Base-by-base conservation (phyloP, 1,140 invertebrate species). In the Grapholita molesta region DNA sequence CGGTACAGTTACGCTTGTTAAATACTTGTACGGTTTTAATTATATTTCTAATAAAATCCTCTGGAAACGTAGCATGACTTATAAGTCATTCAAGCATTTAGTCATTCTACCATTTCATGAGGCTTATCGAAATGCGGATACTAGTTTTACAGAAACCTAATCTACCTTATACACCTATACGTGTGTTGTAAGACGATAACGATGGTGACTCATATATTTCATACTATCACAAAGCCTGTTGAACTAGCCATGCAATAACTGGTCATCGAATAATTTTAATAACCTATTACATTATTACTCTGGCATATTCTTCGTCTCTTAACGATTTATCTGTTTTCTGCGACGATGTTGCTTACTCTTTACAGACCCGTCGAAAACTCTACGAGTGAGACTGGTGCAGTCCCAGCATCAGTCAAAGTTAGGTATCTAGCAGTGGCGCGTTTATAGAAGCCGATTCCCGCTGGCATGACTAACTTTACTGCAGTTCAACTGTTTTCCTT, bases 121-220 rank as follows among this genome's bases (percentile, higher is more conserved):
- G 42, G 8, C 18, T 48, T 48, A 18, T 30, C 6, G 42, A 48
- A 48, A 15, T 48, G 42, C 18, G 42, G 21, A 48, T 8, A 8
- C 6, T 48, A 5, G 42, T 21, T 48, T 48, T 18, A 48, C 21
- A 21, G 23, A 28, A 61, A 61, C 24, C n/a, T 61, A 61, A 61
- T 61, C 28, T 61, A 15, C 18, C 12, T 12, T 48, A n/a, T 7
- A 18, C 21, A 48, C n/a, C n/a, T n/a, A 48, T 21, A 21, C 42
- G 7, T 48, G n/a, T n/a, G n/a, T 25, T 18, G 25, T 28, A 55
- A 21, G 18, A 8, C 55, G 55, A 61, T 61, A 61, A 61, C 25
- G n/a, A n/a, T 28, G n/a, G 55, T 61, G 55, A 61, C 55, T 61
- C 55, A 61, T 28, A 15, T 30, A 57, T 25, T 61, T 61, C 55